phyloP scores from a whole-genome alignment of 2,113 vertebrate genomes.

The Brachionichthys hirsutus region DNA sequence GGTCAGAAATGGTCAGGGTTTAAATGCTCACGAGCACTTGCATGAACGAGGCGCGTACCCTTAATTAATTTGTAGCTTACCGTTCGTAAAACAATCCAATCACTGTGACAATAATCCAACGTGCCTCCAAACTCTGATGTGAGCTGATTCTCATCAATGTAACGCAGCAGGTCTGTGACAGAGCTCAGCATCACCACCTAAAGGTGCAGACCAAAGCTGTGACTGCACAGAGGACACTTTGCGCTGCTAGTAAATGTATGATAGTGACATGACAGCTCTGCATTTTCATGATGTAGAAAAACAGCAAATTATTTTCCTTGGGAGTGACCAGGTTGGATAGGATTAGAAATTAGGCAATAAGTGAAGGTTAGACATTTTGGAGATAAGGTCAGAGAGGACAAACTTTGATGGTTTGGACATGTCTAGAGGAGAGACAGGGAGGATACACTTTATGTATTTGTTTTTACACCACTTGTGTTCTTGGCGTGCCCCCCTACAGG shows the following conservation, averaged over 20 bases:
- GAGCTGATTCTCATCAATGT: slow-evolving; percentile 93
- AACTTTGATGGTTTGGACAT: too few relatives aligned
- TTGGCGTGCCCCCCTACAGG: slow-evolving; percentile 26
- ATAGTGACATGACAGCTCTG: too few relatives aligned
- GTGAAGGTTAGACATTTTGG: too few relatives aligned
- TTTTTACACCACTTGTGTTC: not conserved
- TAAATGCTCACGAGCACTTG: not conserved
- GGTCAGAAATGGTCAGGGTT: not conserved
- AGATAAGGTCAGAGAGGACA: too few relatives aligned
- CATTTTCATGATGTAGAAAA: too few relatives aligned
- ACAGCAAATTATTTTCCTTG: too few relatives aligned
- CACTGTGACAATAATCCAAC: slow-evolving; percentile 92
- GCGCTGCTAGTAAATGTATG: not conserved
- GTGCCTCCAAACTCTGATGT: slow-evolving; percentile 96
- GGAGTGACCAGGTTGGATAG: too few relatives aligned
- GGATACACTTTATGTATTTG: too few relatives aligned
- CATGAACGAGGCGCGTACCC: not conserved
- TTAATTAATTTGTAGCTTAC: slow-evolving; percentile 68
- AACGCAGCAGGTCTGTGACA: slow-evolving; percentile 90
- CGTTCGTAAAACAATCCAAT: slow-evolving; percentile 95
- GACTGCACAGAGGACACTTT: slow-evolving; percentile 17
- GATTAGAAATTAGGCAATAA: too few relatives aligned
- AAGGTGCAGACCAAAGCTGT: slow-evolving; percentile 36
- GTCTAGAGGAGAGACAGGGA: too few relatives aligned
- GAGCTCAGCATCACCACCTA: slow-evolving; percentile 99